Base-by-base conservation (phyloP, 2,113 vertebrate genomes). In the Lasiurus borealis region DNA sequence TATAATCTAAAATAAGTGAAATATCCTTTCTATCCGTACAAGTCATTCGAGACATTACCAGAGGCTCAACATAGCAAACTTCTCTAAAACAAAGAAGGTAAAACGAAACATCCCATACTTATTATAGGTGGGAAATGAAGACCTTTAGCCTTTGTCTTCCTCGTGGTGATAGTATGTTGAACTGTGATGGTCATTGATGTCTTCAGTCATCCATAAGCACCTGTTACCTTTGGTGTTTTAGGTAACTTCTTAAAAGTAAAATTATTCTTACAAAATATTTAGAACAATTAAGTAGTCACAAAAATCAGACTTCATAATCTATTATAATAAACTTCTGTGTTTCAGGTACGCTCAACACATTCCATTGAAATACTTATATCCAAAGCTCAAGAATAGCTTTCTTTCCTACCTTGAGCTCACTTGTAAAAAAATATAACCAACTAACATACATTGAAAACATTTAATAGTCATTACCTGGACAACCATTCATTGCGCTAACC, bases 371-470 rank as follows among this genome's bases (percentile, higher is more conserved):
- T 54, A 40, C 21, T 92, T n/a, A 76, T 76, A 77, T 44, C 23
- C n/a, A 88, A 7, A 25, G 36, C 13, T 9, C 44, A 34, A 34
- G 4, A 27, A 34, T 91, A 78, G 40, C 40, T 83, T 89, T 72
- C 64, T 81, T 93, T 25, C n/a, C 15, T 50, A 59, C n/a, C 57
- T 57, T 68, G 62, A 85, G 18, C 8, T 78, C 1, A 15, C 29
- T 90, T 81, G 16, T 85, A 84, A 90, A 88, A 84, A 85, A 83
- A 90, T 64, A 5, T 34, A 95, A 52, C 73, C 90, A 76, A 78
- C 15, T 52, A 46, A 85, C 54, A 81, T 81, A 50, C 10, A 71
- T 40, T 81, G 80, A 76, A 77, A 85, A 88, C 25, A 66, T 73
- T 73, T 82, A 83, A 36, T 83, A 88, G 76, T 71, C 48, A 80